A percentile compares a stretch with the other conserved stretches of the same genome.
phyloP scores from a whole-genome alignment of 2,888 invertebrate species.

The Tachystola acroxantha region DNA sequence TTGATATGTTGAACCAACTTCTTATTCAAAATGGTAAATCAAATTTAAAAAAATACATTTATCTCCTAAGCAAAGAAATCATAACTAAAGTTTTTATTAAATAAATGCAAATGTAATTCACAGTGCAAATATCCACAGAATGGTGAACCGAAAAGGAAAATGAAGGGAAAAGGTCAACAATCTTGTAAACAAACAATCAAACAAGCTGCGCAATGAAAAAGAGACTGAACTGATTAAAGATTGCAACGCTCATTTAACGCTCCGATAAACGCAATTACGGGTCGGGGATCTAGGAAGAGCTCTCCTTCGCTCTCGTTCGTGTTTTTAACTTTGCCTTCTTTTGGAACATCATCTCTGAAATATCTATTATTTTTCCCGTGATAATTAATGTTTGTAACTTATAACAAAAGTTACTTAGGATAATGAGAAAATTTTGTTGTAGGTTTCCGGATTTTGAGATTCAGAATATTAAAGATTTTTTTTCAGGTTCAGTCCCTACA shows the following conservation, averaged over 20 bases:
- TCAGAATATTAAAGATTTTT: too few relatives aligned
- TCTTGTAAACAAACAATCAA: conserved; percentile 31
- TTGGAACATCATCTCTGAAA: conserved; percentile 15
- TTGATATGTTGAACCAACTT: too few relatives aligned
- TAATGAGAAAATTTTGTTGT: too few relatives aligned
- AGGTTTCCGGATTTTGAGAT: too few relatives aligned
- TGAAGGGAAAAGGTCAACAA: conserved; percentile 16
- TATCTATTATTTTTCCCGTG: neutral
- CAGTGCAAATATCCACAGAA: too few relatives aligned
- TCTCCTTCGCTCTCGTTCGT: conserved; percentile 38
- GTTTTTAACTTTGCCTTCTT: conserved; percentile 30
- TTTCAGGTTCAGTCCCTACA: too few relatives aligned
- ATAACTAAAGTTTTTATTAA: too few relatives aligned
- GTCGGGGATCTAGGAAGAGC: conserved; percentile 41
- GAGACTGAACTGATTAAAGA: conserved; percentile 56
- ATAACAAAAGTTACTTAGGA: too few relatives aligned
- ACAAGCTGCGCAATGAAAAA: conserved; percentile 32
- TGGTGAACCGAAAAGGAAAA: neutral
- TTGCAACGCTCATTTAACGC: conserved; percentile 71
- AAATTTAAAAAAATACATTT: too few relatives aligned
- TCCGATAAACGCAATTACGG: conserved; percentile 69
- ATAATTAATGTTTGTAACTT: neutral
- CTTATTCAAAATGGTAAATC: too few relatives aligned
- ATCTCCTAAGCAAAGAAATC: too few relatives aligned
- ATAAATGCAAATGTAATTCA: too few relatives aligned